Base-by-base conservation (phyloP, 2,113 vertebrate species). In the Gallinago paraguaiae region DNA sequence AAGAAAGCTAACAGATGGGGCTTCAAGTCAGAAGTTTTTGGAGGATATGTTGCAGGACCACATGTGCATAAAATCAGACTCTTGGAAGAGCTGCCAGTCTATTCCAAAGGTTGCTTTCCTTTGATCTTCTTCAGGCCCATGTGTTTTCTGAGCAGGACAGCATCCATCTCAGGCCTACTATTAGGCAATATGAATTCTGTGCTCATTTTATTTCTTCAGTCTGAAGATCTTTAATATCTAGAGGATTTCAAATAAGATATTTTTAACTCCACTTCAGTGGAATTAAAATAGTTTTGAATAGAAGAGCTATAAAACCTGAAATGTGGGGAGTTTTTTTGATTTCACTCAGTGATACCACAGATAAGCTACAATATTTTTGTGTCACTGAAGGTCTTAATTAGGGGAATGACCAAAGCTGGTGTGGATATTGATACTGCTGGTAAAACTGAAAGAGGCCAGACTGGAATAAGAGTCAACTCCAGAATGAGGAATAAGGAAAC, bases 281-380 rank as follows among this genome's bases (percentile, higher is more conserved):
- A 79, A 45, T 88, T 93, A 48, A 82, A 92, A 46, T 39, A 20
- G 30, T 69, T 95, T 78, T 72, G 33, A 53, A n/a, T 61, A 56
- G 63, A 87, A 85, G 23, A 95, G 31, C 25, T 84, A 22, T 77
- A 92, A 95, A 97, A 94, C 63, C n/a, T 82, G 64, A 53, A 59
- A 94, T 20, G 5, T 11, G 6, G 15, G 23, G 46, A 17, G 15
- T 79, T 85, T 46, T 20, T 87, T 95, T 90, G 83, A 85, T 94
- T 93, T 81, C 68, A 80, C 35, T 75, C 41, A 31, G 12, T 80
- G 82, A 82, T 85, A 93, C 93, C 61, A 91, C 39, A 91, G 45
- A 84, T 77, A 74, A 9, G 45, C 41, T 87, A 13, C 94, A 75
- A 48, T 56, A 60, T 83, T 67, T 77, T 65, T 74, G 7, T 50